phyloP scores from a whole-genome alignment of 2,888 invertebrate genomes.

The Caenorhabditis wallacei region DNA sequence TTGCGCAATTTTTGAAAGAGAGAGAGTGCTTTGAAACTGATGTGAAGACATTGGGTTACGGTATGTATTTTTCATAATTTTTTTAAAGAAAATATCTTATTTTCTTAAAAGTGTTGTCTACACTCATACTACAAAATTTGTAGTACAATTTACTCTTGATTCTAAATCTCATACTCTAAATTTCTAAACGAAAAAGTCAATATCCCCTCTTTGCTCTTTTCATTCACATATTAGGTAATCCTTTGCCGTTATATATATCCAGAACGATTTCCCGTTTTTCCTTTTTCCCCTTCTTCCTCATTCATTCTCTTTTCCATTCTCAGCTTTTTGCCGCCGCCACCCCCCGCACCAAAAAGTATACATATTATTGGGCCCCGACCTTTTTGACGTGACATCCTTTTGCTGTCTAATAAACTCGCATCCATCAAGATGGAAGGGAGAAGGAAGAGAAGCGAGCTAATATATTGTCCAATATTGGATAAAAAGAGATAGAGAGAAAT shows the following conservation, averaged over 20 bases:
- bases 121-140: no score
- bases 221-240: constrained; percentile 40
- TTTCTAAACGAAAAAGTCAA: background rate
- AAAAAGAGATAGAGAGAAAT: background rate
- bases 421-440: constrained; percentile 53
- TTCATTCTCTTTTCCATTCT: background rate
- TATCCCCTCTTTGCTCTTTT: background rate
- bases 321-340: background rate
- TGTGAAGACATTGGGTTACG: background rate
- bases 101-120: no score
- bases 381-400: constrained; percentile 33
- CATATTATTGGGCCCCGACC: constrained; percentile 31
- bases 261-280: constrained; percentile 57
- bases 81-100: no score
- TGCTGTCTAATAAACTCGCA: constrained; percentile 59
- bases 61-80: background rate
- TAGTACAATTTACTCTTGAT: no score
- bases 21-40: no score
- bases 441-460: no score
- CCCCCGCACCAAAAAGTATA: constrained; percentile 48
- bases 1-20: constrained; percentile 31
- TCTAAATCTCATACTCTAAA: no score
- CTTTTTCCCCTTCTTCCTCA: background rate
- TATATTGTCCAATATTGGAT: constrained; percentile 32
- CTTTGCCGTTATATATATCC: constrained; percentile 15